Evolutionary conservation across 2,113 vertebrate genomes (phyloP).

Genomic region (Campylomormyrus numenius): DNA sequence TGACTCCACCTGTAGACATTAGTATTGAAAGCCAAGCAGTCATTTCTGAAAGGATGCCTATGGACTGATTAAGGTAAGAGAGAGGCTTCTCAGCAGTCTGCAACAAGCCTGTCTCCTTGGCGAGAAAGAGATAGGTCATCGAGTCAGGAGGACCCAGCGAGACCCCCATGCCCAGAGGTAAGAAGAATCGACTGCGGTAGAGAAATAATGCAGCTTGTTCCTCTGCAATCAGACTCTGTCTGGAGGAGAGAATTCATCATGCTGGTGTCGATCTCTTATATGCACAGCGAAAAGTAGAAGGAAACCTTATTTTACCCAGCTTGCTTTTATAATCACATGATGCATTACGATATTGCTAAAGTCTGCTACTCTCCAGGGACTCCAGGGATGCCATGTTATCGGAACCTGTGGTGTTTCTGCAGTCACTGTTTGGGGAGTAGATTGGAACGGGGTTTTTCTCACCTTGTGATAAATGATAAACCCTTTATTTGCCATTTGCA

Average conservation of each 20-base stretch:
- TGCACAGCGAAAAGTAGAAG: not conserved
- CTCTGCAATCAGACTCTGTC: not conserved
- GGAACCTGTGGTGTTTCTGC: not conserved
- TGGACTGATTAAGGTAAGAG: not conserved
- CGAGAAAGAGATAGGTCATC: not conserved
- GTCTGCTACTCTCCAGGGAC: not conserved
- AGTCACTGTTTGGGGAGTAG: not conserved
- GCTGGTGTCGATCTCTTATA: not conserved
- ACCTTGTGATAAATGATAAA: not conserved
- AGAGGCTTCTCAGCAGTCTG: not conserved
- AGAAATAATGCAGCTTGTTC: not conserved
- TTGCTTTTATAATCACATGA: not conserved
- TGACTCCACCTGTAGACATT: not conserved
- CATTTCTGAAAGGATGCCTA: not conserved
- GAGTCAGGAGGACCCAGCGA: not conserved
- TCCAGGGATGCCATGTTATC: not conserved
- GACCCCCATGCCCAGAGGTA: not conserved
- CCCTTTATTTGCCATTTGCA: too few species aligned
- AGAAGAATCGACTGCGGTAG: not conserved
- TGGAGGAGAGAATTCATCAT: not conserved
- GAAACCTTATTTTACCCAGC: not conserved
- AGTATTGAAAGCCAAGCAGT: not conserved
- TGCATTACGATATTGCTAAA: not conserved
- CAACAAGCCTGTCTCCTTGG: not conserved
- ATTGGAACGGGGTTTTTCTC: not conserved